Evolutionary conservation across 1,140 invertebrate genomes (phyloP).

Genomic region (Rhynchophorus ferrugineus): DNA sequence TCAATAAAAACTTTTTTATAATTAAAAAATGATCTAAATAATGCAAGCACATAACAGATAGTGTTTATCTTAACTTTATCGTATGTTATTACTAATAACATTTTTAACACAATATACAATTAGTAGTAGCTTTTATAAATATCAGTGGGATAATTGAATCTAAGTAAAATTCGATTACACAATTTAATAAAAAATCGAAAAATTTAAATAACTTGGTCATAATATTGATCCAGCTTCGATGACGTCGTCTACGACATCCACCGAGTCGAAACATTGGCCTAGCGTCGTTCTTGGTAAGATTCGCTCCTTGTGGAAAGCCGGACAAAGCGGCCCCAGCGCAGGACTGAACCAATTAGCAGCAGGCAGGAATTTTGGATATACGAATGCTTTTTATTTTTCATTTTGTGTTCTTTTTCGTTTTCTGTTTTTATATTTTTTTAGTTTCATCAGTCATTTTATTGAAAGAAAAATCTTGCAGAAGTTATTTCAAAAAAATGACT

Average conservation of each 20-base stretch:
- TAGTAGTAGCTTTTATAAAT: no score
- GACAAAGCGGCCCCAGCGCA: constrained; percentile 56
- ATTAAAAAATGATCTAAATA: no score
- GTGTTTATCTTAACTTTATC: no score
- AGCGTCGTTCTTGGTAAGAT: constrained; percentile 77
- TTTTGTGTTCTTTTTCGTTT: constrained; percentile 21
- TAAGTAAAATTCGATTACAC: no score
- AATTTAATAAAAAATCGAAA: no score
- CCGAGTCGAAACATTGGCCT: constrained; percentile 57
- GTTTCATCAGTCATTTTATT: background rate
- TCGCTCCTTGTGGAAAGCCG: constrained; percentile 72
- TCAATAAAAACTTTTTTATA: no score
- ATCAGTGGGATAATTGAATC: no score
- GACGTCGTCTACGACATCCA: constrained; percentile 48
- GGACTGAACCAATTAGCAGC: constrained; percentile 66
- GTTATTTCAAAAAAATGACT: background rate
- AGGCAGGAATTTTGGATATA: constrained; percentile 43
- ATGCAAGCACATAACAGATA: no score
- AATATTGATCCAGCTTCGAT: constrained; percentile 31
- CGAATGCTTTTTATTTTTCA: constrained; percentile 22
- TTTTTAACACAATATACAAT: no score
- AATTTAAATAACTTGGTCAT: no score
- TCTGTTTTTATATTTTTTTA: constrained; percentile 4
- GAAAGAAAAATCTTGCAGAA: background rate
- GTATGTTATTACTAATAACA: no score